Evolutionary conservation across 2,888 invertebrate species (phyloP), one percentile per base, ranked within the genome.

Genomic region (Tanytarsus gracilentus): DNA sequence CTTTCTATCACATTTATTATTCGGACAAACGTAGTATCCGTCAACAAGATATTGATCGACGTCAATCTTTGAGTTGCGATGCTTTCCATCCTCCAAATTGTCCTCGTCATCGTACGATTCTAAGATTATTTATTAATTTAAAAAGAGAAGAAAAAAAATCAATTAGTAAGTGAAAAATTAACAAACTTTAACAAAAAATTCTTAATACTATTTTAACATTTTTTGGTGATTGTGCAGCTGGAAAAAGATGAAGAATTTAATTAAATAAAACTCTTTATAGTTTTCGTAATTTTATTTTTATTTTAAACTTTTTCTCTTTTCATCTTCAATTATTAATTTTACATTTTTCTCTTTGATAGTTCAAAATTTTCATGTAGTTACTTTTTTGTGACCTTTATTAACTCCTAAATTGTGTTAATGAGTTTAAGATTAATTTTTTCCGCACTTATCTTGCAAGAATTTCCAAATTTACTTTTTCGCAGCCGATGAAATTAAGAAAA

Each of bases 1-100:
- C 62, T 62, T 59, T 51, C 62, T 39, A 29, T 44, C 59, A 48
- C 62, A 62, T 18, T 60, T 62, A 4, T 50, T 36, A 48, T 59
- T 59, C 8, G 62, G 62, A 33, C 62, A 62, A 2, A n/a, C 16
- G 30, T 52, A 62, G 11, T 50, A 44, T 2, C 59, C 59, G 23
- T 50, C 36, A 2, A 16, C 8, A 2, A 39, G 14, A 39, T 26
- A 26, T 23, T 51, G 36, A 16, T 50, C 49, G 25, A 16, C 14
- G 40, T 36, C 39, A 2, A 21, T 11, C 21, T 5, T 7, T 6
- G 14, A 3, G 40, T 7, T 33, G 6, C 33, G n/a, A n/a, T n/a
- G 9, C 33, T n/a, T 33, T 33, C 33, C 11, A 11, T 5, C n/a
- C 6, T 33, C 33, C n/a, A 11, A 9, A 33, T 33, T 33, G 33